phyloP scores from a whole-genome alignment of 2,888 invertebrate genomes.

The Andricus curvator region DNA sequence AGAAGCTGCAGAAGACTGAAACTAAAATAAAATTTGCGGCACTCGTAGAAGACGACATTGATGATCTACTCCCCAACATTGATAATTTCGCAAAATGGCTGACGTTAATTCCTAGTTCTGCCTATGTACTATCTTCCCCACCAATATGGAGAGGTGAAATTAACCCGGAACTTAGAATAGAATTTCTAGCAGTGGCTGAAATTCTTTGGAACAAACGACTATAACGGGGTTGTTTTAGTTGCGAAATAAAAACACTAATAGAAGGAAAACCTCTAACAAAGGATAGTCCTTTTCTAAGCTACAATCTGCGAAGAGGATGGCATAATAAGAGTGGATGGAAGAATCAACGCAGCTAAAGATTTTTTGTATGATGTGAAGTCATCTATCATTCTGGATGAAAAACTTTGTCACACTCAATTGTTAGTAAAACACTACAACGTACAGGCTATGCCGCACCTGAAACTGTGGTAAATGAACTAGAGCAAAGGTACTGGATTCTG shows the following conservation, averaged over 20 bases:
- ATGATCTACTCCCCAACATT: not conserved
- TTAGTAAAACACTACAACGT: conserved; percentile 44
- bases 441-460: conserved; percentile 39
- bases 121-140: not conserved
- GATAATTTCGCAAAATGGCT: not conserved
- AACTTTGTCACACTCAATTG: conserved; percentile 35
- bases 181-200: not conserved
- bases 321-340: not conserved
- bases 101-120: not conserved
- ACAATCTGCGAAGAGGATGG: not conserved
- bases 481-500: too few species aligned
- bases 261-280: too few species aligned
- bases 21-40: not conserved
- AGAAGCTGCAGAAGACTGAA: too few species aligned
- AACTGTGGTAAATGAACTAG: not conserved
- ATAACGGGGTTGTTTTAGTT: too few species aligned
- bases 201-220: too few species aligned
- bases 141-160: not conserved
- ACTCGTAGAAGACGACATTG: too few species aligned
- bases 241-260: too few species aligned
- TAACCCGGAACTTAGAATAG: not conserved
- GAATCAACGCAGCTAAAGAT: not conserved
- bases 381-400: conserved; percentile 49
- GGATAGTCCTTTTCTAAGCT: not conserved
- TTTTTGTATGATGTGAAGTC: not conserved